These are phyloP conservation scores for Chrysoperla carnea DNA, from an alignment of 1,140 invertebrate species.

Conservation along the genomic window DNA sequence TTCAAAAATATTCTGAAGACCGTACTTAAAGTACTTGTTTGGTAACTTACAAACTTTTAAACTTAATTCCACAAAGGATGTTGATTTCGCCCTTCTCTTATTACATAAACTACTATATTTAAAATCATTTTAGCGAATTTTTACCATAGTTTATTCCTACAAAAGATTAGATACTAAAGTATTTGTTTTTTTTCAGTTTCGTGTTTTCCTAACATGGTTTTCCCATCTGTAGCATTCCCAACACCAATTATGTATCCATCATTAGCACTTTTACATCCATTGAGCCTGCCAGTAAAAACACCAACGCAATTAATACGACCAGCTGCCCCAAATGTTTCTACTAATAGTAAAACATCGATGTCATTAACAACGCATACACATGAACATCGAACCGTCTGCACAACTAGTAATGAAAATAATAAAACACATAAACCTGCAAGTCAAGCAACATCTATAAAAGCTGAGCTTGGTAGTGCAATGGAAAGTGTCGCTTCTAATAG, in stretches of 20 bases:
- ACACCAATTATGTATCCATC: conserved; percentile 24
- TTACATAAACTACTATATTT: too few species aligned
- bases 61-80: too few species aligned
- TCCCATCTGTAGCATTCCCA: conserved; percentile 23
- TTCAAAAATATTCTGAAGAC: too few species aligned
- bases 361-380: too few species aligned
- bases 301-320: conserved; percentile 2
- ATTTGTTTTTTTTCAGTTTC: conserved; percentile 13
- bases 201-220: conserved; percentile 23
- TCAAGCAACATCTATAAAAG: conserved; percentile 40
- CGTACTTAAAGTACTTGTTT: too few species aligned
- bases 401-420: background rate
- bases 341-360: background rate
- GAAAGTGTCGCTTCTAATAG: conserved; percentile 25
- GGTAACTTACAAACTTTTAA: too few species aligned
- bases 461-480: conserved; percentile 36
- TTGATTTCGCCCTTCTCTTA: too few species aligned
- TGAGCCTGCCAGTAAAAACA: background rate
- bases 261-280: conserved; percentile 16
- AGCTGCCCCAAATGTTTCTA: conserved; percentile 2
- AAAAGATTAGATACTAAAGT: too few species aligned
- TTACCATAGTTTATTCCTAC: too few species aligned
- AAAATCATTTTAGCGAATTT: too few species aligned
- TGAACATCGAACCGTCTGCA: conserved; percentile 5
- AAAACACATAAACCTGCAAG: conserved; percentile 27